A percentile compares a stretch with the other conserved stretches of the same genome.
Evolutionary conservation across 2,888 invertebrate genomes (phyloP).

Genomic region (Lysandra bellargus): DNA sequence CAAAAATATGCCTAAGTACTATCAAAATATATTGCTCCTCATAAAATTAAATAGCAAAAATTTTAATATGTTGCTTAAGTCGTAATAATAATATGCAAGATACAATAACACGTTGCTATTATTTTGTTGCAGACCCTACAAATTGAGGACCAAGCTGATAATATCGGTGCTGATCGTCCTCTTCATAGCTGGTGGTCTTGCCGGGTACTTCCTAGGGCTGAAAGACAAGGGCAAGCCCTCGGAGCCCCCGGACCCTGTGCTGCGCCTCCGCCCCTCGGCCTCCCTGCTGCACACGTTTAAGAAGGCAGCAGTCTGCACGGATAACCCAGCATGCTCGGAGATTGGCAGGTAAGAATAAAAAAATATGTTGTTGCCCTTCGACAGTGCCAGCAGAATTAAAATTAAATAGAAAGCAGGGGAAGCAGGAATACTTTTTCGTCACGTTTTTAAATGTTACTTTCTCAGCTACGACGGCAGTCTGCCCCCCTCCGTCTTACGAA

Average conservation of each 20-base stretch:
- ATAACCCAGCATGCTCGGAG: constrained; percentile 86
- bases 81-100: too few species aligned
- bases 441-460: too few species aligned
- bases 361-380: not conserved
- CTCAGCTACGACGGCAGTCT: too few species aligned
- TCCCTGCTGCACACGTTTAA: constrained; percentile 84
- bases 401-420: too few species aligned
- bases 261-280: constrained; percentile 82
- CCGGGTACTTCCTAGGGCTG: constrained; percentile 59
- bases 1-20: too few species aligned
- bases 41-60: not conserved
- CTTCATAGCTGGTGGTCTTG: constrained; percentile 60
- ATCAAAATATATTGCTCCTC: not conserved
- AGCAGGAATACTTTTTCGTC: too few species aligned
- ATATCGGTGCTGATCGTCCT: constrained; percentile 53
- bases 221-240: constrained; percentile 53
- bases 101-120: not conserved
- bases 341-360: constrained; percentile 85
- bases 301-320: constrained; percentile 88
- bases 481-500: too few species aligned
- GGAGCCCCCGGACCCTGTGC: constrained; percentile 84
- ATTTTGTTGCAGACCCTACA: constrained; percentile 55
- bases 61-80: not conserved
- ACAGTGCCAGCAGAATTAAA: too few species aligned
- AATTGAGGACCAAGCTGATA: constrained; percentile 57